Evolutionary conservation across 1,140 invertebrate species (phyloP).

Genomic region (Drosophila leontia): DNA sequence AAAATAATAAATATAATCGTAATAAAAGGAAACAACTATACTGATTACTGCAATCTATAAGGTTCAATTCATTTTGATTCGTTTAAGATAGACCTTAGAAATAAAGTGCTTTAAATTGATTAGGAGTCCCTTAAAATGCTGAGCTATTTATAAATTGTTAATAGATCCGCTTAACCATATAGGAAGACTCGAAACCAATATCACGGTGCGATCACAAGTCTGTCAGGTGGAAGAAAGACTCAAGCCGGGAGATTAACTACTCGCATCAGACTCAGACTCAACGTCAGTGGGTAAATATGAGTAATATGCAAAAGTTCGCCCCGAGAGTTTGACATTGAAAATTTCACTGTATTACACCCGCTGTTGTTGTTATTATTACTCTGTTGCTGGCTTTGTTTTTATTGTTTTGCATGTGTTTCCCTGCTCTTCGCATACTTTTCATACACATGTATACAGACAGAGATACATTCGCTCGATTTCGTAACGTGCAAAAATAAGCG

Average conservation of each 20-base stretch:
- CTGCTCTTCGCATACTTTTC: conserved; percentile 42
- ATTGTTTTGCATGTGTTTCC: conserved; percentile 59
- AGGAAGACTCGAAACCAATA: conserved; percentile 20
- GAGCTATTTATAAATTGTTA: conserved; percentile 7
- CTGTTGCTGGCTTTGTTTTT: conserved; percentile 30
- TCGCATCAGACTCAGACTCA: background rate
- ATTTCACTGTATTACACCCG: conserved; percentile 35
- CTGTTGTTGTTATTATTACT: conserved; percentile 38
- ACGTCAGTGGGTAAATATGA: conserved; percentile 34
- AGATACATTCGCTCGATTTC: conserved; percentile 51
- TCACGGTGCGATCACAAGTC: conserved; percentile 58
- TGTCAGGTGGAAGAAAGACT: conserved; percentile 39
- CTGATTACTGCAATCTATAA: background rate
- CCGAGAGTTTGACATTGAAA: conserved; percentile 69
- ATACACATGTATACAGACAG: conserved; percentile 25
- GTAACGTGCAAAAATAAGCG: conserved; percentile 63
- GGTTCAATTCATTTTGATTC: background rate
- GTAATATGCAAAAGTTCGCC: conserved; percentile 34
- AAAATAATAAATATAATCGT: background rate
- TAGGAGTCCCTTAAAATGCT: background rate
- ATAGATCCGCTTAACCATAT: conserved; percentile 9
- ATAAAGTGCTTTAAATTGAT: background rate
- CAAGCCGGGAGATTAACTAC: conserved; percentile 13
- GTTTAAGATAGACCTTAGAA: background rate
- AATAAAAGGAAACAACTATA: background rate